phyloP scores from a whole-genome alignment of 2,113 vertebrate species.

The Percina caprodes region DNA sequence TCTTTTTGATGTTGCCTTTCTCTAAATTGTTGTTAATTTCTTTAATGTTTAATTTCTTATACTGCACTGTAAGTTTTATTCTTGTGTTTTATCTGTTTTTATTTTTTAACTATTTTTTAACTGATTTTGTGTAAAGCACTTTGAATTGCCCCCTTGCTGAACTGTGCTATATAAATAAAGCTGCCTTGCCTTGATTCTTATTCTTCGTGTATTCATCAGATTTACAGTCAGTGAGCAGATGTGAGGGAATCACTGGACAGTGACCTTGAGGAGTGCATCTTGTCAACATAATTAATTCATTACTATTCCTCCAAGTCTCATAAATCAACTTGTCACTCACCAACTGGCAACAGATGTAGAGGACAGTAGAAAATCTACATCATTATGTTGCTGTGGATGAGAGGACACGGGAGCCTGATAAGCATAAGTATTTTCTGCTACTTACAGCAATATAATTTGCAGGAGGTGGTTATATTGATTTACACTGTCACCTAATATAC shows the following conservation, averaged over 20 bases:
- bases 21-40: too few relatives aligned
- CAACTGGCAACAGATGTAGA: constrained; percentile 67
- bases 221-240: constrained; percentile 39
- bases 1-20: too few relatives aligned
- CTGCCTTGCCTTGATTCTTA: constrained; percentile 25
- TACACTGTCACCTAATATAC: constrained; percentile 25
- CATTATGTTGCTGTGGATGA: constrained; percentile 46
- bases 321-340: constrained; percentile 75
- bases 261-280: constrained; percentile 72
- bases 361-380: constrained; percentile 50
- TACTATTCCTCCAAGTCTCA: constrained; percentile 61
- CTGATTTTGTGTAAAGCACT: too few relatives aligned
- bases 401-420: constrained; percentile 31
- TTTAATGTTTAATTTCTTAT: too few relatives aligned
- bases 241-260: constrained; percentile 46
- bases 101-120: too few relatives aligned
- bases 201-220: constrained; percentile 35
- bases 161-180: too few relatives aligned
- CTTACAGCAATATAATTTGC: constrained; percentile 55
- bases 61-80: too few relatives aligned
- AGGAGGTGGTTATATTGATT: constrained; percentile 58
- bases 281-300: constrained; percentile 72
- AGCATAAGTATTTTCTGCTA: constrained; percentile 51
- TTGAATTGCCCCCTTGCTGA: too few relatives aligned
- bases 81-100: too few relatives aligned